Evolutionary conservation across 2,888 invertebrate genomes (phyloP).

Genomic region (Polyommatus iphigenia): DNA sequence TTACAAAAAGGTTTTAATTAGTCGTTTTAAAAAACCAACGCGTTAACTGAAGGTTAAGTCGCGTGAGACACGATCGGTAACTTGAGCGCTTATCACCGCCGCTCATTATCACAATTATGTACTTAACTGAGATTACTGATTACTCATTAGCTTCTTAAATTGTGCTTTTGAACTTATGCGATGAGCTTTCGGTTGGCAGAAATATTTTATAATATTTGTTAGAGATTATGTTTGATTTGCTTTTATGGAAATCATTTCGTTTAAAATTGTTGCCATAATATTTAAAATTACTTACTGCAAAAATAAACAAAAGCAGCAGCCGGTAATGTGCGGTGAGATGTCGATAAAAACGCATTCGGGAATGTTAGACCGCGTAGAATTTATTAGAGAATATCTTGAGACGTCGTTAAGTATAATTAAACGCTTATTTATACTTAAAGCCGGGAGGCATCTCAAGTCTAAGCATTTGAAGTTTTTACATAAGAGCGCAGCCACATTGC

Average conservation of each 20-base stretch:
- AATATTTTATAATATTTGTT: not conserved
- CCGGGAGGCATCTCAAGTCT: conserved; percentile 23
- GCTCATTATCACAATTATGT: conserved; percentile 25
- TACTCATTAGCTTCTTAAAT: not conserved
- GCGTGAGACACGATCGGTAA: conserved; percentile 33
- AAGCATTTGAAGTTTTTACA: conserved; percentile 24
- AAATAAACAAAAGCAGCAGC: not conserved
- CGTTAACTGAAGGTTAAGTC: conserved; percentile 32
- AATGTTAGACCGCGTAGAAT: conserved; percentile 29
- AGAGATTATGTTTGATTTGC: not conserved
- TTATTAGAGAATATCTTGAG: conserved; percentile 15
- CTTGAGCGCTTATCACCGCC: conserved; percentile 14
- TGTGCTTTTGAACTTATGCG: not conserved
- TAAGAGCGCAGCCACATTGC: not conserved
- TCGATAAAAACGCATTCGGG: not conserved
- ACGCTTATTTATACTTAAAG: conserved; percentile 24
- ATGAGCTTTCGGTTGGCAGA: not conserved
- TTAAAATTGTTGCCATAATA: not conserved
- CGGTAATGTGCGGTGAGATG: not conserved
- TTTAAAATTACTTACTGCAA: not conserved
- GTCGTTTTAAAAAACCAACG: conserved; percentile 37
- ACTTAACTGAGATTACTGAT: conserved; percentile 13
- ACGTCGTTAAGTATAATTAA: conserved; percentile 26
- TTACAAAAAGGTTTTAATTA: conserved; percentile 28
- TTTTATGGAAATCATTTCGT: not conserved